These are phyloP conservation scores for Sciurus carolinensis DNA, from an alignment of 2,797 vertebrate genomes.

Conservation along the genomic window DNA sequence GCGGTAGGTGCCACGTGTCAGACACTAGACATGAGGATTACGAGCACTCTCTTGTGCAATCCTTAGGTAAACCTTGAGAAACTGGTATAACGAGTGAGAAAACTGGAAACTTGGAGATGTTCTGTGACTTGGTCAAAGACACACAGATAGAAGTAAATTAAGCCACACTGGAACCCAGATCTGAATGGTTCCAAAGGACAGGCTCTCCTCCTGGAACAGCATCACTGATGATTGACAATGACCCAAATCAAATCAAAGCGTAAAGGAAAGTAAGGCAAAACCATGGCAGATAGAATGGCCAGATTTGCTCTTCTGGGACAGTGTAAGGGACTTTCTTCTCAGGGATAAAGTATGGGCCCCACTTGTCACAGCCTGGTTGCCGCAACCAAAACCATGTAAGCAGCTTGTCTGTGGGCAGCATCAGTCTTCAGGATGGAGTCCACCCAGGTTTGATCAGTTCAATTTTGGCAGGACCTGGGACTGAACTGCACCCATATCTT, in stretches of 20 bases:
- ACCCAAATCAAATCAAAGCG: slow-evolving; percentile 88
- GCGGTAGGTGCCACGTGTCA: fast-evolving
- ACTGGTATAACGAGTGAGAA: background rate
- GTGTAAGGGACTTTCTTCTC: background rate
- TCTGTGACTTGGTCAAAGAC: background rate
- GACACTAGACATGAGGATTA: background rate
- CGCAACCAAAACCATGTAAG: background rate
- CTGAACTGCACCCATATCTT: background rate
- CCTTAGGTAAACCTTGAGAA: background rate
- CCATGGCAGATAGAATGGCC: slow-evolving; percentile 41
- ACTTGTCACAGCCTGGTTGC: background rate
- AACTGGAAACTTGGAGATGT: background rate
- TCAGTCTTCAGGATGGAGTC: background rate
- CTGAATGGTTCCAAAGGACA: background rate
- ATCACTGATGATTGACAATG: slow-evolving; percentile 85
- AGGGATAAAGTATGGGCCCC: background rate
- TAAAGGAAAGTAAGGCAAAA: slow-evolving; percentile 52
- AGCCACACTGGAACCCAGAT: background rate
- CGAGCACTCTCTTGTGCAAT: no score
- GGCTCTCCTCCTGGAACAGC: background rate
- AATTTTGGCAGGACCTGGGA: background rate
- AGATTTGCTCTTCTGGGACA: background rate
- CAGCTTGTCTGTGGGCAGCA: background rate
- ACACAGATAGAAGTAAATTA: background rate
- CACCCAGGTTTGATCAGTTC: no score